phyloP scores from a whole-genome alignment of 2,797 vertebrate species.

The Sebastes minor region DNA sequence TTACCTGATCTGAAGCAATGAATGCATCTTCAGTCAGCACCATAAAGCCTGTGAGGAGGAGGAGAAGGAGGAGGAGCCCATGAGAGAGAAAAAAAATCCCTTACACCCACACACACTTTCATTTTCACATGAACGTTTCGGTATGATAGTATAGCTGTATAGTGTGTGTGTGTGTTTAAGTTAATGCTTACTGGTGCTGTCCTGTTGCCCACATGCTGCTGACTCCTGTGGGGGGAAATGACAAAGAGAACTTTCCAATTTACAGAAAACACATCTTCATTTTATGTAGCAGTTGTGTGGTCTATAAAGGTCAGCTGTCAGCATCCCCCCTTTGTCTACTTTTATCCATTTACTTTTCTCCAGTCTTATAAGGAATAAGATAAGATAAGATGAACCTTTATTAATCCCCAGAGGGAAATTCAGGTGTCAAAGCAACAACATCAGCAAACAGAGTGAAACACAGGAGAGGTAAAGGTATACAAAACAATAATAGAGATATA shows the following conservation, averaged over 20 bases:
- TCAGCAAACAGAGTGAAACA: too few relatives aligned
- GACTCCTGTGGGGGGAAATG: neutral
- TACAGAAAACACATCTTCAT: neutral
- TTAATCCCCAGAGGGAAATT: too few relatives aligned
- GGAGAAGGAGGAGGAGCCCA: neutral
- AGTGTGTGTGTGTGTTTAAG: neutral
- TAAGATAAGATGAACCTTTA: too few relatives aligned
- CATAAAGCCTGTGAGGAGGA: neutral
- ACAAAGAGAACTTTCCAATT: neutral
- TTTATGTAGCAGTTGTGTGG: neutral
- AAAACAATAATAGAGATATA: too few relatives aligned
- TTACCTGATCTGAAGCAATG: neutral
- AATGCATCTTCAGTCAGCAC: neutral
- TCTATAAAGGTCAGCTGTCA: neutral
- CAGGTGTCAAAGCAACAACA: too few relatives aligned
- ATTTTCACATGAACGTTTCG: slow-evolving; percentile 52
- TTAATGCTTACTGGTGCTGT: neutral
- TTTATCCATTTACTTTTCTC: neutral
- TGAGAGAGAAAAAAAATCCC: neutral
- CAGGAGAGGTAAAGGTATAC: too few relatives aligned
- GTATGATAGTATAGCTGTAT: neutral
- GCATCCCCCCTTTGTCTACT: neutral
- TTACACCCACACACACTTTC: slow-evolving; percentile 49
- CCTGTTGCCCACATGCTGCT: neutral
- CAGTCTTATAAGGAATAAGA: neutral